Evolutionary conservation across 2,888 invertebrate genomes (phyloP).

Genomic region (Cosmia trapezina): DNA sequence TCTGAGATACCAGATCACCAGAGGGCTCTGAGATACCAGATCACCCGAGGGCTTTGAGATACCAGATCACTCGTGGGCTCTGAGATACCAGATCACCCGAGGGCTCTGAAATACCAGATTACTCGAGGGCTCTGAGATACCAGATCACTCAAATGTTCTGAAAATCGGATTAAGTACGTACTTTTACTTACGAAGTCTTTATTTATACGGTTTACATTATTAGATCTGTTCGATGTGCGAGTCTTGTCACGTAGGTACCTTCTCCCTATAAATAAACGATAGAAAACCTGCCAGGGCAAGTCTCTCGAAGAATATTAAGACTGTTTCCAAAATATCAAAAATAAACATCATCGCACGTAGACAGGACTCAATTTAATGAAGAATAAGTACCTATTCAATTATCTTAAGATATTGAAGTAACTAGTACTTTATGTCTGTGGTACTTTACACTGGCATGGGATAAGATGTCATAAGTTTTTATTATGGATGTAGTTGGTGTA

Average conservation of each 20-base stretch:
- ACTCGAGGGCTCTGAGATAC: no score
- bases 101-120: no score
- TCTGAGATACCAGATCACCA: no score
- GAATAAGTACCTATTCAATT: slow-evolving; percentile 23
- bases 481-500: slow-evolving; percentile 54
- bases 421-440: slow-evolving; percentile 38
- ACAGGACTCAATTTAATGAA: slow-evolving; percentile 18
- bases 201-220: slow-evolving; percentile 37
- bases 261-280: slow-evolving; percentile 60
- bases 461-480: slow-evolving; percentile 63
- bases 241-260: slow-evolving; percentile 67
- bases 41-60: no score
- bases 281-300: slow-evolving; percentile 32
- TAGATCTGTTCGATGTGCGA: slow-evolving; percentile 57
- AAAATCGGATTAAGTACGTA: slow-evolving; percentile 29
- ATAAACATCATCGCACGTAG: slow-evolving; percentile 5
- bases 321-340: slow-evolving; percentile 38
- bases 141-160: slow-evolving; percentile 14
- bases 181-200: slow-evolving; percentile 39
- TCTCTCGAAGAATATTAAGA: slow-evolving; percentile 23
- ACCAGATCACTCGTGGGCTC: no score
- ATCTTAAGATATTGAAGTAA: slow-evolving; percentile 38
- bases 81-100: no score
- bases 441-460: slow-evolving; percentile 45
- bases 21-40: no score